Conservation (phyloP, 2,113 vertebrate genomes). For the cat (Felis catus) region DNA sequence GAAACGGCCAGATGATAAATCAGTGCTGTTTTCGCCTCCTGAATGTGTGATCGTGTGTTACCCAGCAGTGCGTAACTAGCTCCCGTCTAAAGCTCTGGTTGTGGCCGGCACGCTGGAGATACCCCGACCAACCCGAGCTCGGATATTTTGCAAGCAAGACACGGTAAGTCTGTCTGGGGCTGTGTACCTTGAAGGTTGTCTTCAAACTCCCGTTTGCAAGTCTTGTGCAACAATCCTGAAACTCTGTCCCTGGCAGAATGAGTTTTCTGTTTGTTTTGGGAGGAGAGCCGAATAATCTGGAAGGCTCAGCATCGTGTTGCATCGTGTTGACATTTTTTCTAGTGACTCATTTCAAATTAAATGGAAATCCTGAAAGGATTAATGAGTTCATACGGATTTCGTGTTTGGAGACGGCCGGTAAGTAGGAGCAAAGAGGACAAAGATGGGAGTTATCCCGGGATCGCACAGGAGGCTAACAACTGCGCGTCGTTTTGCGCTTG, state of each 20-base stretch:
- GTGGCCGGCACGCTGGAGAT: neutral
- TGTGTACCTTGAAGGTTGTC: too few species aligned
- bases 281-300: neutral
- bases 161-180: fast-evolving
- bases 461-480: neutral
- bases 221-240: neutral
- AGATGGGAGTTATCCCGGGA: fast-evolving
- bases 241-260: neutral
- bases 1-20: neutral
- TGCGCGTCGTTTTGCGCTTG: fast-evolving
- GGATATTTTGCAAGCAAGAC: too few species aligned
- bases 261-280: neutral
- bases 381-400: neutral
- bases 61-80: too few species aligned
- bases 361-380: neutral
- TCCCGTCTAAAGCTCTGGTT: neutral
- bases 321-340: neutral
- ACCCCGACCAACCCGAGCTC: too few species aligned
- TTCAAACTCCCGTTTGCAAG: neutral
- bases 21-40: fast-evolving
- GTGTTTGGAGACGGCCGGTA: neutral
- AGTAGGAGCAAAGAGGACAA: neutral
- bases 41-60: too few species aligned
- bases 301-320: neutral
- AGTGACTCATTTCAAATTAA: neutral